Percentiles rank a stretch among this genome's conserved stretches.
Conservation (phyloP, 2,113 vertebrate genomes). For the Canis aureus region DNA sequence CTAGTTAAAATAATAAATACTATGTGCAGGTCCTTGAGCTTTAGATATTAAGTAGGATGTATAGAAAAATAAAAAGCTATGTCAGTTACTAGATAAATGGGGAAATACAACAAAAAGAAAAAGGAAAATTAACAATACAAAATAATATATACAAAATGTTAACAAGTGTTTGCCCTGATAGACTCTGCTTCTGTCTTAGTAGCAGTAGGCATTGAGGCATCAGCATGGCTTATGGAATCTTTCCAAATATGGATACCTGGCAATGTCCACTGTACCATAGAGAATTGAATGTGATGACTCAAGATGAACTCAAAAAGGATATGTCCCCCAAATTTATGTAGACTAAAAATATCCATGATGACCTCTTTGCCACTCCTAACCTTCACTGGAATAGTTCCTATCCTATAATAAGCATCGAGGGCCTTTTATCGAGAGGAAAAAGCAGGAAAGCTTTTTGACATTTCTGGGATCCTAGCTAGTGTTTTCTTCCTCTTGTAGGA, state of each 20-base stretch:
- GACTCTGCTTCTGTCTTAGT: not conserved
- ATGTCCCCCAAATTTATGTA: not conserved
- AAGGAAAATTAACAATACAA: not conserved
- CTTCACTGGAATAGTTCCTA: not conserved
- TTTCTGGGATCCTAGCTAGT: not conserved
- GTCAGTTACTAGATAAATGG: not conserved
- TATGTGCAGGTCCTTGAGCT: not conserved
- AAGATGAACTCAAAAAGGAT: not conserved
- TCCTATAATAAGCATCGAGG: not conserved
- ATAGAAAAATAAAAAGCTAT: not conserved
- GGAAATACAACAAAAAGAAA: not conserved
- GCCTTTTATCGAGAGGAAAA: not conserved
- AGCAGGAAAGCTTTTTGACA: not conserved
- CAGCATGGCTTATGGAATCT: not conserved
- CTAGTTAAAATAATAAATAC: conserved; percentile 41
- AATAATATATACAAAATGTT: not conserved
- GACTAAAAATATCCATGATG: not conserved
- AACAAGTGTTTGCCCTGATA: not conserved
- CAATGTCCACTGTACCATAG: not conserved
- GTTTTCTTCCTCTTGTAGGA: not conserved
- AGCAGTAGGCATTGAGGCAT: not conserved
- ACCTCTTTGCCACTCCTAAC: not conserved
- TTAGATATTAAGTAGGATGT: not conserved
- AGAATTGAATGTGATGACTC: not conserved
- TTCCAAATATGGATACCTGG: not conserved